Evolutionary conservation across 2,888 invertebrate genomes (phyloP), one percentile per base, ranked within the genome.

Genomic region (Oscheius sp.): DNA sequence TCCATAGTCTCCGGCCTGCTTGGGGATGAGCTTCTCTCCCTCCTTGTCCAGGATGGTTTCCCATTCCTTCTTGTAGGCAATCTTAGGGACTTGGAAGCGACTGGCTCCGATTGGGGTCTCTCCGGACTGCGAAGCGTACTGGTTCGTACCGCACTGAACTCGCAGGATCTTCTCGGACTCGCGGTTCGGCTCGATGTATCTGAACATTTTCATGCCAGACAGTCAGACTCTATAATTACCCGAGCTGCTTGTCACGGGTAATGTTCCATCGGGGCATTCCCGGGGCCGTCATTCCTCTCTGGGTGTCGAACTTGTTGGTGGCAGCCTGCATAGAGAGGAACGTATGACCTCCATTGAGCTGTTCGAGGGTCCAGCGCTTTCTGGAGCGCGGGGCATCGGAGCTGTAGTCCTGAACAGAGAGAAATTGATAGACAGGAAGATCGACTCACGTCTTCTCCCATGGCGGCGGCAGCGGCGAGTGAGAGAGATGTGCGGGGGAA

Each of bases 1-100:
- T 62, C 87, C 87, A 76, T 84, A 88, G 76, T 88, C 88, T 75
- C 88, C 88, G 55, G 86, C 85, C 77, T 89, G 89, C 76, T 88
- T 88, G 65, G 88, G 87, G 55, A 89, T 84, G 71, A 88, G 81
- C 74, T 85, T 84, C 77, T 89, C 89, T 77, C 87, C 86, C 73
- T 87, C 88, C 79, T 87, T 87, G 75, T 87, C 88, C 63, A 86
- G 76, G 62, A 88, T 81, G 66, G 87, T 88, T 70, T 88, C 88
- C 87, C 87, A 88, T 57, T 87, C 87, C 76, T 87, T 87, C 82
- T 87, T 87, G 84, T 87, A 87, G 37, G 78, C 73, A 29, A 87
- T 79, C 72, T 84, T 85, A 35, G 87, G 86, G 11, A 85, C 87
- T 63, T 88, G 87, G 76, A 75, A 79, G 9, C 88, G 80, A 51